Evolutionary conservation across 2,113 vertebrate species (phyloP), one percentile per base, ranked within the genome.

Genomic region (Nipponia nippon): DNA sequence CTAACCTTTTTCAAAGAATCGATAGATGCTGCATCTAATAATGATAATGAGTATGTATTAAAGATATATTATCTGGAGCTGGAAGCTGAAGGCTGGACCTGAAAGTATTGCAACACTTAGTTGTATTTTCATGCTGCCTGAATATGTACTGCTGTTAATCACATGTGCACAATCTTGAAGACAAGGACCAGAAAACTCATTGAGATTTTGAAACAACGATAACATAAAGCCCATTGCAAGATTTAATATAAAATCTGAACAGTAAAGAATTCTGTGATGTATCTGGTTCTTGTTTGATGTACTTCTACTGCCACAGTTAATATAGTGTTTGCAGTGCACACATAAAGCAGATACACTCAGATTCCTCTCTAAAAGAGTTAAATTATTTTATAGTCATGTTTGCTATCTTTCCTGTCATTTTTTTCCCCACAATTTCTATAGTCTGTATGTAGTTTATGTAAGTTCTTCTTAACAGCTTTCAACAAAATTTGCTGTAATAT

Each of bases 251-350:
- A 90, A 93, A 87, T 85, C 86, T 75, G 82, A 95, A 71, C 40
- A 75, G 89, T 49, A 96, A 95, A 95, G 93, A 94, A 97, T 96
- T 93, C 87, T 82, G 83, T 47, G 90, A 95, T 86, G 93, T 96
- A 86, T 98, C 97, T 98, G 97, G 94, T 97, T 98, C 75, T 97
- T 97, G 95, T 97, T 98, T 97, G 96, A 97, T 97, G 96, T 95
- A 56, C 88, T 92, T 93, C 70, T 91, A 34, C 95, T 97, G 97
- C 93, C 97, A 97, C 49, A 95, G 79, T 89, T 93, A 96, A 98
- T 97, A 96, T 7, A 88, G 75, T 42, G 61, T 73, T 95, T 89
- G 52, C 84, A 47, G 56, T 36, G 56, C 59, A 53, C 93, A 96
- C 80, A 96, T 52, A 96, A 97, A 97, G 56, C 97, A 98, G 97